These are phyloP conservation scores for Phenganax stokvisi DNA, from an alignment of 92 coral and sea anemone species.

Conservation along the genomic window DNA sequence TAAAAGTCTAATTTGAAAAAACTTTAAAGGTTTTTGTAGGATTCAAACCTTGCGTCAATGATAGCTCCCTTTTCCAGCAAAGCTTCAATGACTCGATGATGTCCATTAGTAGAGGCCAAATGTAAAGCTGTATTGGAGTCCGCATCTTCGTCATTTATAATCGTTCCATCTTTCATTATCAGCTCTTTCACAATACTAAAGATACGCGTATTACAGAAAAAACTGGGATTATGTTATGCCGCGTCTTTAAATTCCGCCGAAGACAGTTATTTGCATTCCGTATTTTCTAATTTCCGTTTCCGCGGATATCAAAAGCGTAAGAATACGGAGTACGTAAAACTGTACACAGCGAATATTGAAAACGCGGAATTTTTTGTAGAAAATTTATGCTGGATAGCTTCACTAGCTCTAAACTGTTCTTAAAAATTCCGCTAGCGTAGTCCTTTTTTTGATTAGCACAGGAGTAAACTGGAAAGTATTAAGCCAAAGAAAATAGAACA, in stretches of 20 bases:
- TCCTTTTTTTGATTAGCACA: no score
- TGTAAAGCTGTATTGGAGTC: slow-evolving; percentile 87
- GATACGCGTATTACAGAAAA: no score
- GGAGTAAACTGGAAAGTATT: no score
- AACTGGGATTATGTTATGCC: no score
- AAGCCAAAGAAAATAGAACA: no score
- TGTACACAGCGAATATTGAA: background rate
- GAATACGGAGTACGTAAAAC: background rate
- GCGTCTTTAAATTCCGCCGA: no score
- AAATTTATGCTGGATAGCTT: background rate
- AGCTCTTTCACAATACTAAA: slow-evolving; percentile 70
- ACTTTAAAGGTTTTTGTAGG: background rate
- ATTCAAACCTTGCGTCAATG: slow-evolving; percentile 84
- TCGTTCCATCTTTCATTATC: slow-evolving; percentile 68
- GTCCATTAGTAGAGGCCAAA: slow-evolving; percentile 79
- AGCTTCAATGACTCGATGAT: slow-evolving; percentile 66
- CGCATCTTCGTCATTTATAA: slow-evolving; percentile 90
- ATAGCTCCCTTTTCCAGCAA: slow-evolving; percentile 77
- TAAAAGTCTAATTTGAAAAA: background rate
- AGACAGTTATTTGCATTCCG: no score
- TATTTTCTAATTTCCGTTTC: no score
- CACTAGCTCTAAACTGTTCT: background rate
- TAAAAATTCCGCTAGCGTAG: background rate
- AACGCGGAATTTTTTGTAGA: background rate
- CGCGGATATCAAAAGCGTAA: no score